Conservation (phyloP, 2,888 invertebrate genomes). For the Drosophila niveifrons region DNA sequence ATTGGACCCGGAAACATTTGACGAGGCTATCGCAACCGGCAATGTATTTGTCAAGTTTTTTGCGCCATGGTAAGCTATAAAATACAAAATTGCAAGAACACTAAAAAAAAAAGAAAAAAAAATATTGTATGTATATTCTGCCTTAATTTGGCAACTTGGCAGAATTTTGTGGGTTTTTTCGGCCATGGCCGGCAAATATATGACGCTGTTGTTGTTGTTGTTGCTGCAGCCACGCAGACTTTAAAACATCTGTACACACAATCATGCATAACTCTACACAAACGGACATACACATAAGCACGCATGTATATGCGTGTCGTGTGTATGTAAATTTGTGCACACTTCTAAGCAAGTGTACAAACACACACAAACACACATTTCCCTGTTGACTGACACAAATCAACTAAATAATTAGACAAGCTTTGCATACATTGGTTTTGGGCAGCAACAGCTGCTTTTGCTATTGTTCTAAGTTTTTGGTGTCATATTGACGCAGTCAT, state of each 20-base stretch:
- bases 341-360: constrained; percentile 11
- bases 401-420: constrained; percentile 8
- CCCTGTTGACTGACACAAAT: constrained; percentile 11
- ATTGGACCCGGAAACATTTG: constrained; percentile 88
- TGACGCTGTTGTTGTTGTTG: neutral
- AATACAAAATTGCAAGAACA: neutral
- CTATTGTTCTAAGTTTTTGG: neutral
- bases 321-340: neutral
- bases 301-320: constrained; percentile 7
- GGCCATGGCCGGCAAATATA: constrained; percentile 8
- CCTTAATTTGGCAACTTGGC: constrained; percentile 5
- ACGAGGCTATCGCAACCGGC: constrained; percentile 88
- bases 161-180: neutral
- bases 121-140: neutral
- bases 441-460: constrained; percentile 12
- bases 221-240: constrained; percentile 44
- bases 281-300: too few species aligned
- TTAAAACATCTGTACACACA: constrained; percentile 42
- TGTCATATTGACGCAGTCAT: constrained; percentile 23
- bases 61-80: constrained; percentile 90
- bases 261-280: neutral
- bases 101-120: neutral
- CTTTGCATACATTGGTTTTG: constrained; percentile 2
- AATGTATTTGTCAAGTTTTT: constrained; percentile 93
- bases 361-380: constrained; percentile 1